Evolutionary conservation across 2,888 invertebrate species (phyloP), one percentile per base, ranked within the genome.

Genomic region (Meteorus colon): DNA sequence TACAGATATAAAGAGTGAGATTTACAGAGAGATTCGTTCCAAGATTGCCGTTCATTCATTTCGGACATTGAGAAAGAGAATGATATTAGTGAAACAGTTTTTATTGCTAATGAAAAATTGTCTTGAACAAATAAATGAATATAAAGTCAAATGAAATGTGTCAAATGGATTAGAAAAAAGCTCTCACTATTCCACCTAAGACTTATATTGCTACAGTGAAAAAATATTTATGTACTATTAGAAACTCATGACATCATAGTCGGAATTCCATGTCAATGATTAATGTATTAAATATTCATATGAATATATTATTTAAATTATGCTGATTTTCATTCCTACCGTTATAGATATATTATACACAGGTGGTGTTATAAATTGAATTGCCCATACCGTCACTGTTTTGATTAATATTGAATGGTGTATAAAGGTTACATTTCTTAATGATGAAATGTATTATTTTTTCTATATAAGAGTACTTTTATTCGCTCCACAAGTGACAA

Each of bases 351-450:
- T 19, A 55, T 55, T 24, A 55, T 55, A 8, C 14, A 55, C 24
- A 55, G 55, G 55, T 55, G 55, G 6, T 55, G 19, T 55, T 55
- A 55, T 55, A 19, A 55, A 55, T 55, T 55, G 55, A 55, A 24
- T 55, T 8, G 19, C 55, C 8, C n/a, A 55, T 55, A 55, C 19
- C 19, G 1, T 8, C 14, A 48, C 6, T 19, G n/a, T 8, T 55
- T 55, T 24, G 55, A 55, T 55, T 55, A 55, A 55, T 55, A 19
- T 55, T 19, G n/a, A 55, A 55, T 55, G 55, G n/a, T 55, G n/a
- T 48, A 48, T 19, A n/a, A 55, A 19, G 8, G 55, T 31, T 31
- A 3, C n/a, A 14, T 31, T 62, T 31, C 29, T n/a, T 8, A 34
- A 14, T 59, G 16, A 60, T n/a, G 27, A 45, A 62, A 24, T 19